Evolutionary conservation across 2,797 vertebrate species (phyloP).

Genomic region (Sebastes minor): DNA sequence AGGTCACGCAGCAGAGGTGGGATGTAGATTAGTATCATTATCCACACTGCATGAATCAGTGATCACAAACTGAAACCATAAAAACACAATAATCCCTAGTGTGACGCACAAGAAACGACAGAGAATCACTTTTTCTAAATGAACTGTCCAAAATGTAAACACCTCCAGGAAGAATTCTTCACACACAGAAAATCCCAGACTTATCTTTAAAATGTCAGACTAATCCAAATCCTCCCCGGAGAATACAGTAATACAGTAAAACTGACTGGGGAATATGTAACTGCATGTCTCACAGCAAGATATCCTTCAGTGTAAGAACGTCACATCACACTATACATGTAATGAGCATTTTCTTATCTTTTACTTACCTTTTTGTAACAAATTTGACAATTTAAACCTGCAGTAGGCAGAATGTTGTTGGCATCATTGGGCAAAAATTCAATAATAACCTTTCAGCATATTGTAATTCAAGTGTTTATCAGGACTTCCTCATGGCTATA

Average conservation of each 20-base stretch:
- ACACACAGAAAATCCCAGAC: conserved; percentile 48
- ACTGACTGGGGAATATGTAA: conserved; percentile 28
- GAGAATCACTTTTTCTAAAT: conserved; percentile 16
- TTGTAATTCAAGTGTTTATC: too few species aligned
- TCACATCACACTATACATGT: conserved; percentile 5
- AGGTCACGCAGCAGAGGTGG: not conserved
- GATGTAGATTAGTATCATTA: conserved; percentile 35
- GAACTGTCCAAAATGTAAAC: conserved; percentile 36
- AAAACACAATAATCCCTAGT: not conserved
- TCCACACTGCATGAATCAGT: conserved; percentile 21
- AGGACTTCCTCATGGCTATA: fast-evolving
- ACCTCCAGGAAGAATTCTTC: conserved; percentile 37
- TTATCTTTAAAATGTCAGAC: conserved; percentile 56
- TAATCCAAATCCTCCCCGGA: conserved; percentile 56
- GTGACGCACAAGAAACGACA: not conserved
- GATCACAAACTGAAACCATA: not conserved
- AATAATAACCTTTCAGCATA: too few species aligned
- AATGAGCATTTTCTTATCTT: conserved; percentile 9
- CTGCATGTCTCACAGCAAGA: conserved; percentile 19
- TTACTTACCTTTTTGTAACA: not conserved
- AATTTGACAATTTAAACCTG: not conserved
- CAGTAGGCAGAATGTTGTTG: fast-evolving
- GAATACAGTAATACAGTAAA: conserved; percentile 47
- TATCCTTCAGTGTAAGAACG: conserved; percentile 23
- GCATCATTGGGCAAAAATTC: too few species aligned